Evolutionary conservation across 2,888 invertebrate genomes (phyloP).

Genomic region (Oxystoma pomonae): DNA sequence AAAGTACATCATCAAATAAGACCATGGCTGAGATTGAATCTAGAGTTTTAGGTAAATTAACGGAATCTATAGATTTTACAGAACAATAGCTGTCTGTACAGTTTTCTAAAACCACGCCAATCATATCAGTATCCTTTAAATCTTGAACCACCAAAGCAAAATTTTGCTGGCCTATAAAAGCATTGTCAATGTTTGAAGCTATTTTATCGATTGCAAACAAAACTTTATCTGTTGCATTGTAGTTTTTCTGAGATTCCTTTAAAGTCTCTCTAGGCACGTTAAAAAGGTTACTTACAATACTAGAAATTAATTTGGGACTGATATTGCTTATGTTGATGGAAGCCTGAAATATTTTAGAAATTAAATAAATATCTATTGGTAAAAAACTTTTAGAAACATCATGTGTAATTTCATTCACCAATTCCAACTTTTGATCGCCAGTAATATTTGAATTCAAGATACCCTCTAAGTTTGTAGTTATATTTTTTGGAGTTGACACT

Average conservation of each 20-base stretch:
- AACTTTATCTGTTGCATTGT: conserved; percentile 29
- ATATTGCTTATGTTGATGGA: conserved; percentile 10
- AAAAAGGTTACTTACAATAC: conserved; percentile 50
- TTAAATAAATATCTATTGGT: conserved; percentile 30
- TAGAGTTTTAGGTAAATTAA: conserved; percentile 16
- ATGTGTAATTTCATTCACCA: conserved; percentile 12
- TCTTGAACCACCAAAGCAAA: conserved; percentile 48
- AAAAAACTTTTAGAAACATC: conserved; percentile 14
- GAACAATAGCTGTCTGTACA: conserved; percentile 40
- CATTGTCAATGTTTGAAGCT: conserved; percentile 8
- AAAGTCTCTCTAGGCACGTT: conserved; percentile 22
- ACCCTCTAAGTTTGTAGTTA: conserved; percentile 24
- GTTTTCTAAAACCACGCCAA: conserved; percentile 46
- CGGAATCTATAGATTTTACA: conserved; percentile 31
- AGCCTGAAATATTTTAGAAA: conserved; percentile 28
- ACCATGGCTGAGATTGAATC: conserved; percentile 22
- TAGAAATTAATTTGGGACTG: conserved; percentile 45
- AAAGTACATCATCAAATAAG: conserved; percentile 27
- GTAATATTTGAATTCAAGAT: conserved; percentile 23
- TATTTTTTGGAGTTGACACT: conserved; percentile 17
- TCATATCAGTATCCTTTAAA: conserved; percentile 44
- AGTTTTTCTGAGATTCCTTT: conserved; percentile 24
- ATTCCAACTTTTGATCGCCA: conserved; percentile 18
- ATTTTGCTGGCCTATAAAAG: conserved; percentile 40
- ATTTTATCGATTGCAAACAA: conserved; percentile 28